phyloP scores from a whole-genome alignment of 2,888 invertebrate genomes.

The Acleris laterana region DNA sequence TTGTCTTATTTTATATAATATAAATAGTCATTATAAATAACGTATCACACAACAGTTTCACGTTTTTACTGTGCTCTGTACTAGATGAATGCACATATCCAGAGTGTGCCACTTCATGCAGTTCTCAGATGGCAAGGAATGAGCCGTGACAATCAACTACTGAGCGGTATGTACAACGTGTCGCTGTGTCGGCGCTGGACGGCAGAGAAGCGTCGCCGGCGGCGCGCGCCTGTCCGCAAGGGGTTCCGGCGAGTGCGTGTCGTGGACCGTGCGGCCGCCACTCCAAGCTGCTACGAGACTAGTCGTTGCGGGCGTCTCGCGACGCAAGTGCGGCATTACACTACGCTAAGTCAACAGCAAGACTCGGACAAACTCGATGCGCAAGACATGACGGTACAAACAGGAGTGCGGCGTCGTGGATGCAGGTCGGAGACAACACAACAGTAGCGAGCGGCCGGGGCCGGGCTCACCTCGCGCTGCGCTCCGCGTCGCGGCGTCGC shows the following conservation, averaged over 20 bases:
- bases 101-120: conserved; percentile 77
- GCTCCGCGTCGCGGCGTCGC: conserved; percentile 35
- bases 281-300: conserved; percentile 76
- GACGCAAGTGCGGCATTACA: conserved; percentile 77
- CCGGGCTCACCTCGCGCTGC: conserved; percentile 40
- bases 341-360: conserved; percentile 82
- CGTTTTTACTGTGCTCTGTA: conserved; percentile 65
- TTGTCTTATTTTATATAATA: conserved; percentile 22
- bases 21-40: conserved; percentile 40
- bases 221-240: conserved; percentile 79
- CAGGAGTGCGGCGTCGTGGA: conserved; percentile 56
- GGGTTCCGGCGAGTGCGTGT: conserved; percentile 67
- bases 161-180: conserved; percentile 78
- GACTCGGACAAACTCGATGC: conserved; percentile 78
- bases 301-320: conserved; percentile 69
- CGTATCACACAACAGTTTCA: conserved; percentile 63
- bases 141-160: conserved; percentile 72
- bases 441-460: conserved; percentile 38
- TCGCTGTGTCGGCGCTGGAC: conserved; percentile 62
- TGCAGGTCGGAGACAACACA: conserved; percentile 42
- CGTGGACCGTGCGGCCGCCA: conserved; percentile 72
- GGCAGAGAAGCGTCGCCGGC: conserved; percentile 66
- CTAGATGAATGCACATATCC: conserved; percentile 70
- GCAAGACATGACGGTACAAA: conserved; percentile 78
- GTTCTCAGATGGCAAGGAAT: conserved; percentile 60